Conservation (phyloP, 2,888 invertebrate species). For the Hemithea aestivaria region DNA sequence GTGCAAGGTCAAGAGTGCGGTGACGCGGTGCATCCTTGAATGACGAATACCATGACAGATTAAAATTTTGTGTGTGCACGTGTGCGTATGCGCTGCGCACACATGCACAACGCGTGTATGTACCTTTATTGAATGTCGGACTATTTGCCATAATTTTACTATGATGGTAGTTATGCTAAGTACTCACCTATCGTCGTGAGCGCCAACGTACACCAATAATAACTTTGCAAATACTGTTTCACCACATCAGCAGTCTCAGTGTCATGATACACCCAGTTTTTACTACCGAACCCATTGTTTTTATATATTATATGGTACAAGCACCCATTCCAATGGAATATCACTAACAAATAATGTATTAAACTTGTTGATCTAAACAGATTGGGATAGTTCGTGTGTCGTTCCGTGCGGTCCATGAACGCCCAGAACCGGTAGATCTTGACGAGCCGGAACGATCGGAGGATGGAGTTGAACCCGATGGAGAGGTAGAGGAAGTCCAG, state of each 20-base stretch:
- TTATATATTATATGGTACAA: slow-evolving; percentile 98
- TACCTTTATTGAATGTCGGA: no score
- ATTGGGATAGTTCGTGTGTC: slow-evolving; percentile 99
- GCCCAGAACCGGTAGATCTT: slow-evolving; percentile 99
- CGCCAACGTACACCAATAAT: slow-evolving; percentile 98
- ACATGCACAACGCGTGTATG: no score
- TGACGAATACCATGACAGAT: no score
- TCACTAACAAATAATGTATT: slow-evolving; percentile 97
- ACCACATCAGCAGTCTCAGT: slow-evolving; percentile 92
- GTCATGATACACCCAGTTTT: slow-evolving; percentile 94
- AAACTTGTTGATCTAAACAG: slow-evolving; percentile 94
- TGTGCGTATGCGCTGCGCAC: no score
- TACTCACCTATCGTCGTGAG: slow-evolving; percentile 94
- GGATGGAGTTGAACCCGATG: slow-evolving; percentile 97
- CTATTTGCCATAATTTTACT: no score
- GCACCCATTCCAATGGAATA: slow-evolving; percentile 99
- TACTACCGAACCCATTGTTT: slow-evolving; percentile 96
- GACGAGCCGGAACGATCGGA: slow-evolving; percentile 96
- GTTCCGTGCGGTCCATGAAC: slow-evolving; percentile 98
- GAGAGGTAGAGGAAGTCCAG: slow-evolving; percentile 98
- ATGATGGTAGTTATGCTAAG: slow-evolving; percentile 5
- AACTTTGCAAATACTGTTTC: slow-evolving; percentile 97
- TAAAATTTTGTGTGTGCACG: no score
- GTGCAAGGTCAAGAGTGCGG: no score
- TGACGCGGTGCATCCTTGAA: no score